Evolutionary conservation across 2,797 vertebrate species (phyloP), one percentile per base, ranked within the genome.

Genomic region (Chrosomus eos): DNA sequence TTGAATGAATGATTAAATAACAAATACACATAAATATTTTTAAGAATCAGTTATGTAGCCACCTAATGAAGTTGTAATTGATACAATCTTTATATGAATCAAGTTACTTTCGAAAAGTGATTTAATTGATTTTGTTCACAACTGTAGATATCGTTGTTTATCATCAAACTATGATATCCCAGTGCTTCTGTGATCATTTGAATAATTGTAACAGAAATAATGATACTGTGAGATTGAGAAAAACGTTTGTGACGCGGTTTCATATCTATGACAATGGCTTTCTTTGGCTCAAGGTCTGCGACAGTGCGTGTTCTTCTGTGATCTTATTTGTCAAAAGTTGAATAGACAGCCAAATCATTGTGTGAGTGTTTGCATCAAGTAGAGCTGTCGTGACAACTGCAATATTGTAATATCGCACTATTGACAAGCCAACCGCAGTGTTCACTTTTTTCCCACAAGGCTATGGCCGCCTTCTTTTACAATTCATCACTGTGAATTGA

Each of bases 371-470:
- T 55, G 53, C 4, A 5, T 48, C 45, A 48, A 45, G 45, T 51
- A 51, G 18, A 18, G 79, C 45, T 70, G 64, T 40, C 28, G 62
- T 45, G 26, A 53, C 53, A 81, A 70, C 64, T 9, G 45, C 45
- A 75, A 55, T 33, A 33, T 55, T 33, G 66, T 68, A 81, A 81
- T 70, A 55, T 45, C 45, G 45, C 64, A 19, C 40, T 81, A 81
- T 38, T 68, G 26, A 70, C 66, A 33, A 67, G 66, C 38, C 28
- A 38, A 70, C 19, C 33, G 9, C 19, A 78, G 40, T 3, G 28
- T 38, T 71, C 7, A 8, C 5, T 40, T 70, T 14, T 70, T 16
- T 7, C 9, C 1, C 18, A 67, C 19, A 2, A 16, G 11, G 6
- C 23, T 70, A 5, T 26, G 68, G 38, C 13, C 68, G 45, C n/a